Conservation (phyloP, 2,888 invertebrate species). For the Clusia tigrina region DNA sequence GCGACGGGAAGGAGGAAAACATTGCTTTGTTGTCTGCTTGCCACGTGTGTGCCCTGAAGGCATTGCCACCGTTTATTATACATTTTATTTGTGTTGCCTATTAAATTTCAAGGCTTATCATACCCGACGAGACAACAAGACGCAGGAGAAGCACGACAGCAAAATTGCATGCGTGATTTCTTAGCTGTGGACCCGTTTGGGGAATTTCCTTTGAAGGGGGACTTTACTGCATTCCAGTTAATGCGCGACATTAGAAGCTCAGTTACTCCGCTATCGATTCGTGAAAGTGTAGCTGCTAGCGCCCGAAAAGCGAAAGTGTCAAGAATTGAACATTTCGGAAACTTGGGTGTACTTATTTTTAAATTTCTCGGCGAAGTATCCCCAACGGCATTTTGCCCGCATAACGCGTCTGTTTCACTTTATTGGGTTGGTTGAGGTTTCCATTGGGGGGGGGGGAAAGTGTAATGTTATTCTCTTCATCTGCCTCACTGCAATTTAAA, state of each 20-base stretch:
- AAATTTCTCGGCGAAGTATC: not conserved
- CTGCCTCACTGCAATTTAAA: not conserved
- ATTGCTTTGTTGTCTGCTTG: too few relatives aligned
- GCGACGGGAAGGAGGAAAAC: too few relatives aligned
- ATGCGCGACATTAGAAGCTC: not conserved
- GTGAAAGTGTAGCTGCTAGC: not conserved
- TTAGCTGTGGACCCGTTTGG: not conserved
- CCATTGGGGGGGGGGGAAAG: not conserved
- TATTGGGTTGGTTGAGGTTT: conserved; percentile 16
- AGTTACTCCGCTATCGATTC: not conserved
- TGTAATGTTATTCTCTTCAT: not conserved
- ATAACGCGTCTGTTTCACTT: conserved; percentile 10
- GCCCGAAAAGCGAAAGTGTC: conserved; percentile 21
- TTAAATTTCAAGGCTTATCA: conserved; percentile 25
- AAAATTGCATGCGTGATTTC: conserved; percentile 19
- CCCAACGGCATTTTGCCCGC: conserved; percentile 13
- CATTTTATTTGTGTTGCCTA: not conserved
- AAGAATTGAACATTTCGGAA: conserved; percentile 16
- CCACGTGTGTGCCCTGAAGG: conserved; percentile 24
- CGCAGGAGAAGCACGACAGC: not conserved
- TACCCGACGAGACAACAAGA: conserved; percentile 6
- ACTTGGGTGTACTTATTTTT: not conserved
- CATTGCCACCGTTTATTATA: conserved; percentile 14
- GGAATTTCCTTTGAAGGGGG: not conserved
- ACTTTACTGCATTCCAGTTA: not conserved